phyloP scores from a whole-genome alignment of 1,140 invertebrate genomes.

The Ceratina calcarata region DNA sequence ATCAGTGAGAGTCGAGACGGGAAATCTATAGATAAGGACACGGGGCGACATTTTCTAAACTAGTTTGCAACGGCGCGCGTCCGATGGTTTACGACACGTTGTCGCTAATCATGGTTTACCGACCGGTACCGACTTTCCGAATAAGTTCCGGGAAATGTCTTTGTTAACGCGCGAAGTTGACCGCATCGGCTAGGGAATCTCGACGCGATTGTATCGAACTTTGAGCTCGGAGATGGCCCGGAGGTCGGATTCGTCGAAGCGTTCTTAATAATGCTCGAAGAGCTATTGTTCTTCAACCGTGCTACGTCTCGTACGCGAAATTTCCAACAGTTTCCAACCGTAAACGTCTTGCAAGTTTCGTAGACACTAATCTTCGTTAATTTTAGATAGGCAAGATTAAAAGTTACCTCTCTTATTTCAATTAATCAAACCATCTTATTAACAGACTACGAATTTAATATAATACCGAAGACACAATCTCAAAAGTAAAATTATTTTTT shows the following conservation, averaged over 20 bases:
- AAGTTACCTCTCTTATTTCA: too few species aligned
- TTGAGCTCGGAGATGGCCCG: not conserved
- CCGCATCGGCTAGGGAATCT: constrained; percentile 7
- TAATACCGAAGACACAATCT: too few species aligned
- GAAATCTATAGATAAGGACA: too few species aligned
- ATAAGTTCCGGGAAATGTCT: constrained; percentile 38
- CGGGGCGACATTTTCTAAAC: constrained; percentile 23
- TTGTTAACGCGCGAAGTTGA: constrained; percentile 44
- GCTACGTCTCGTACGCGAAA: not conserved
- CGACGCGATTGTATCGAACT: constrained; percentile 26
- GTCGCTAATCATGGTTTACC: constrained; percentile 35
- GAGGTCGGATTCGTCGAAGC: constrained; percentile 23
- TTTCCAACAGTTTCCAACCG: not conserved
- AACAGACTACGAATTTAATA: too few species aligned
- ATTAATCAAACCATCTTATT: too few species aligned
- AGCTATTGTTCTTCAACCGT: not conserved
- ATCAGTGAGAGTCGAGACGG: not conserved
- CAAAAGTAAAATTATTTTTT: too few species aligned
- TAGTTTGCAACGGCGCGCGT: not conserved
- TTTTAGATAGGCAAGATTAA: too few species aligned
- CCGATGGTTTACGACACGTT: constrained; percentile 1
- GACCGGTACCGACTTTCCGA: constrained; percentile 18
- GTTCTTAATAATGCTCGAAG: constrained; percentile 26
- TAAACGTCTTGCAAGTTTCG: not conserved
- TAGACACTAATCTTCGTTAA: not conserved